Percentiles rank a stretch among this genome's conserved stretches.
phyloP scores from a whole-genome alignment of 2,113 vertebrate species.

The Cyphomyrus plagiostoma region DNA sequence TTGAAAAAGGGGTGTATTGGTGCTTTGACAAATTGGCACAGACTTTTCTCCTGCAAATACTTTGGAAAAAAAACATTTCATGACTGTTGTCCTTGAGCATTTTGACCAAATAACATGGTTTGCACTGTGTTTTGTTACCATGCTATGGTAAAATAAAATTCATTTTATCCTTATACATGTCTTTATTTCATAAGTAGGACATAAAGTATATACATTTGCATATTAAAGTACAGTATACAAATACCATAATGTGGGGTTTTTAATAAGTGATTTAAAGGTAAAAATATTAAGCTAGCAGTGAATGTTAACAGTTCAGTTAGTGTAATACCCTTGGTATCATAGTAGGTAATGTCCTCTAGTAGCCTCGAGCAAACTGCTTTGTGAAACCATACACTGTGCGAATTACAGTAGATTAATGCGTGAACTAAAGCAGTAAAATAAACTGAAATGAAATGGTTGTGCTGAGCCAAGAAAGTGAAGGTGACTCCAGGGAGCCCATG shows the following conservation, averaged over 20 bases:
- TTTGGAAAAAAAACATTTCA: background rate
- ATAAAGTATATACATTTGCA: background rate
- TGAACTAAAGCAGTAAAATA: background rate
- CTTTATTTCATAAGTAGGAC: background rate
- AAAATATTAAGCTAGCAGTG: background rate
- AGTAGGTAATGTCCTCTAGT: background rate
- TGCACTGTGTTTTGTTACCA: background rate
- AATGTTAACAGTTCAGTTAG: background rate
- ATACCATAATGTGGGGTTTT: background rate
- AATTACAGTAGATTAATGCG: background rate
- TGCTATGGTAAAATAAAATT: background rate
- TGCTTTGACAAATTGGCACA: background rate
- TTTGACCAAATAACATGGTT: background rate
- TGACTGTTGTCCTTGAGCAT: background rate
- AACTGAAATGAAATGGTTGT: background rate
- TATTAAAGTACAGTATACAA: background rate
- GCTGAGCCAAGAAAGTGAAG: background rate
- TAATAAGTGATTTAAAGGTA: background rate
- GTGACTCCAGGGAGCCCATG: background rate
- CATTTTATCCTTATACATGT: background rate
- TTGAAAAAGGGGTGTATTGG: background rate
- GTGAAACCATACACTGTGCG: background rate
- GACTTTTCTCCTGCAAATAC: slow-evolving; percentile 7
- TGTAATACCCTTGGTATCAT: background rate
- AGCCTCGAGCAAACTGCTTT: background rate